These are phyloP conservation scores for Campoletis sonorensis DNA, from an alignment of 1,140 invertebrate genomes.

Conservation along the genomic window DNA sequence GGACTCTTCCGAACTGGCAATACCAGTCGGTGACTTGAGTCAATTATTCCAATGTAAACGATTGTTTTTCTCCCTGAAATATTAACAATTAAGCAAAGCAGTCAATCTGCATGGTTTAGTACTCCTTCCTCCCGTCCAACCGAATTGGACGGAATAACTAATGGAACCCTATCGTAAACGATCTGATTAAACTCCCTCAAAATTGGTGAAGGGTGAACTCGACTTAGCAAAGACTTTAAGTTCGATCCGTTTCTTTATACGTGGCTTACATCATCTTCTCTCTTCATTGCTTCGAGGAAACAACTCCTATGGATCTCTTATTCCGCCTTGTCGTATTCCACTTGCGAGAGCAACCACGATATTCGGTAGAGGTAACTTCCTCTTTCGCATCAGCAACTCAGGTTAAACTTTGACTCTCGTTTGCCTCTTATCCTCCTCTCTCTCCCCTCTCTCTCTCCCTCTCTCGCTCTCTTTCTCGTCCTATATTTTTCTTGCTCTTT, in stretches of 20 bases:
- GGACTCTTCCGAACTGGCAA: too few relatives aligned
- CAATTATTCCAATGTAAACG: not conserved
- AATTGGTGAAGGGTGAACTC: not conserved
- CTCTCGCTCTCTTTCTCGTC: constrained; percentile 26
- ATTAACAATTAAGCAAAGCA: constrained; percentile 22
- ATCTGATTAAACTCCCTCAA: constrained; percentile 59
- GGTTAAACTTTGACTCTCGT: constrained; percentile 52
- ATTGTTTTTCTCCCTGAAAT: not conserved
- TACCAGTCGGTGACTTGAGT: too few relatives aligned
- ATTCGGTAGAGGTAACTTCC: constrained; percentile 47
- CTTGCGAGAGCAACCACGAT: constrained; percentile 38
- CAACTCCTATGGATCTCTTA: constrained; percentile 27
- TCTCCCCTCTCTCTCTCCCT: constrained; percentile 21
- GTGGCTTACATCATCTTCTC: not conserved
- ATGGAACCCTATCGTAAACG: constrained; percentile 55
- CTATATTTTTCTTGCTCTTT: constrained; percentile 16
- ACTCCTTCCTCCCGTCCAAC: not conserved
- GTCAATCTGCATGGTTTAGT: not conserved
- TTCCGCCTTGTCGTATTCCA: constrained; percentile 14
- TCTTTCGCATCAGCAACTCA: constrained; percentile 50
- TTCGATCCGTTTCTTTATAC: not conserved
- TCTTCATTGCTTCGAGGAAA: constrained; percentile 7
- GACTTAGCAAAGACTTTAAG: constrained; percentile 29
- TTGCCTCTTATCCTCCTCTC: constrained; percentile 8
- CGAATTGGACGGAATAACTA: constrained; percentile 38